Base-by-base conservation (phyloP, 2,888 invertebrate species). In the Melinaea marsaeus region DNA sequence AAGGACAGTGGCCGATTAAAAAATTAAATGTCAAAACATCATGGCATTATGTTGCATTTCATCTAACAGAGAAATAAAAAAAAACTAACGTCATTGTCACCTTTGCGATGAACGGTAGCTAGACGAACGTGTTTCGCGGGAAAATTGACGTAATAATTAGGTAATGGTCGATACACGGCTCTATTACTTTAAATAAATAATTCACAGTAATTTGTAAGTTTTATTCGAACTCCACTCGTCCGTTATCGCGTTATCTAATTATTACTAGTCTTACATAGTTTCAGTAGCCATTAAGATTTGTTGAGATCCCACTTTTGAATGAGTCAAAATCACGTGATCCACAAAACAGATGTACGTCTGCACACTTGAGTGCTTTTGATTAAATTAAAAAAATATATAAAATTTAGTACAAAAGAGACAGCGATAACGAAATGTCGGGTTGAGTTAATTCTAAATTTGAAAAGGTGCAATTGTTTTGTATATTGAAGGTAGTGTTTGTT, bases 241-340 rank as follows among this genome's bases (percentile, higher is more conserved):
- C 37, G 48, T 67, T 61, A 59, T 57, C 42, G 42, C 60, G 51
- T 65, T 67, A 61, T 65, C 67, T 67, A 65, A 67, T 67, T 64
- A 67, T 67, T 64, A 59, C 56, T 59, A 22, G 34, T 48, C 42
- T 37, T 37, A 37, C 37, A 3, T 42, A 42, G 11, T 42, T 42
- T 42, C 11, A 9, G 42, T 42, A 6, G 42, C 42, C 9, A 9
- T 42, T 42, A 42, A 42, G n/a, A 45, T 42, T 55, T 65, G 66
- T 64, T 59, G 70, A 67, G 76, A 75, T 79, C 78, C 78, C 72
- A 76, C 66, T 80, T 81, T 78, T 79, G 78, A 79, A 71, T 61
- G 34, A 72, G 71, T 80, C 79, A 79, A 80, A 79, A 79, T 62
- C 68, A 70, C 77, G 79, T 77, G 78, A 79, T 79, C 76, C 69